Conservation (phyloP, 2,113 vertebrate species). For the Rhinopomastus cyanomelas region DNA sequence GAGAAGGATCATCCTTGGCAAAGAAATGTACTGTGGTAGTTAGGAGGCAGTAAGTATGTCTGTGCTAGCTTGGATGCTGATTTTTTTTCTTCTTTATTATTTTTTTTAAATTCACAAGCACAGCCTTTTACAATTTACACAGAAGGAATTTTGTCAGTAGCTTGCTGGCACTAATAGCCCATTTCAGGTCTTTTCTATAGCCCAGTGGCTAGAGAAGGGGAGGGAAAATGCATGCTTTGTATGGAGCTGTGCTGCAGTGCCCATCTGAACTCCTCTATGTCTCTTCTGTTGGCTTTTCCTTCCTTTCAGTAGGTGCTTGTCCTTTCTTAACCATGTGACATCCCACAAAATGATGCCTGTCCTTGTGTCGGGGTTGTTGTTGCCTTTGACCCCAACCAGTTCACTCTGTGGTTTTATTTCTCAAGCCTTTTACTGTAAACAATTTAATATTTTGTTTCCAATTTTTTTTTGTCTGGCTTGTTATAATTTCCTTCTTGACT, state of each 20-base stretch:
- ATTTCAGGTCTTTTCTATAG: slow-evolving; percentile 47
- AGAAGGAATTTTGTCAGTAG: slow-evolving; percentile 53
- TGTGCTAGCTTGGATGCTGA: not conserved
- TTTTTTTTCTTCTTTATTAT: too few relatives aligned
- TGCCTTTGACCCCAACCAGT: not conserved
- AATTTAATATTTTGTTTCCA: not conserved
- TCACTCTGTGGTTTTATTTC: not conserved
- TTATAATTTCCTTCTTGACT: not conserved
- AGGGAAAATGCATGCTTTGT: slow-evolving; percentile 44
- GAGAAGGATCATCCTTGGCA: slow-evolving; percentile 26
- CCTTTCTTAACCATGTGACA: not conserved
- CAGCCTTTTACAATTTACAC: slow-evolving; percentile 19
- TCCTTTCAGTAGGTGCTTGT: not conserved
- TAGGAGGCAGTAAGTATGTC: slow-evolving; percentile 47
- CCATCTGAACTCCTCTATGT: not conserved
- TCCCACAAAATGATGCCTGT: not conserved
- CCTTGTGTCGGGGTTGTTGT: not conserved
- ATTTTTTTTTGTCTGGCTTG: not conserved
- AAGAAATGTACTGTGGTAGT: slow-evolving; percentile 2
- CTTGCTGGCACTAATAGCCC: slow-evolving; percentile 40
- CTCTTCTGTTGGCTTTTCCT: slow-evolving; percentile 1
- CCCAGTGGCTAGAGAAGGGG: slow-evolving; percentile 4
- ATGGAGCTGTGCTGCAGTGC: slow-evolving; percentile 1
- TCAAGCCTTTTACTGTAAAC: not conserved
- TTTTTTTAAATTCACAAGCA: not conserved